phyloP scores from a whole-genome alignment of 2,797 vertebrate genomes.

The Tympanoctomys barrerae region DNA sequence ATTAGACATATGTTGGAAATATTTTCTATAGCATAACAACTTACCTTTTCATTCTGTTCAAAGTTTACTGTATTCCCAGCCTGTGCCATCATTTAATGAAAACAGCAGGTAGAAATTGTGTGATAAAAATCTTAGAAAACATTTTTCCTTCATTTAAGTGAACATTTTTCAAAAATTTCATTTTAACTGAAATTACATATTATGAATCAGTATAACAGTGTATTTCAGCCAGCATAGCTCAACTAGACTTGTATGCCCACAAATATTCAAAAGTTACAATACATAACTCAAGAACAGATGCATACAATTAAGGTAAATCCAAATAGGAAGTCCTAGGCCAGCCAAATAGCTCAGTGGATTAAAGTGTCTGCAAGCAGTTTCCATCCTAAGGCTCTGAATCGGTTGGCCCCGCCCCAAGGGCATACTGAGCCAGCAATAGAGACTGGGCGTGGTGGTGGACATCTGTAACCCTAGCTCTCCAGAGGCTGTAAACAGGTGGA shows the following conservation, averaged over 20 bases:
- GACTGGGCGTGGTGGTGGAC: too few relatives aligned
- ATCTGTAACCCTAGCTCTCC: too few relatives aligned
- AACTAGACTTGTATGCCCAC: not conserved
- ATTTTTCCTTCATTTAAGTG: not conserved
- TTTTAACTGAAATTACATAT: not conserved
- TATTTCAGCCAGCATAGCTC: not conserved
- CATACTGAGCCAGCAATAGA: too few relatives aligned
- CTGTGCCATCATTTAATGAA: not conserved
- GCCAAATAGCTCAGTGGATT: too few relatives aligned
- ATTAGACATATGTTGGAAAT: not conserved
- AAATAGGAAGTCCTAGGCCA: too few relatives aligned
- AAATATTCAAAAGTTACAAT: not conserved
- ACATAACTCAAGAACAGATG: not conserved
- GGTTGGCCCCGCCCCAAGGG: too few relatives aligned
- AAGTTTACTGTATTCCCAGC: not conserved
- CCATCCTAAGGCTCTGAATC: too few relatives aligned
- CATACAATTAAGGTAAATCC: too few relatives aligned
- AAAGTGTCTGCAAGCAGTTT: too few relatives aligned
- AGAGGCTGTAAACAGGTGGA: too few relatives aligned
- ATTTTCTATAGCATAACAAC: not conserved
- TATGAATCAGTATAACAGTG: not conserved
- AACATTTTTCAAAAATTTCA: not conserved
- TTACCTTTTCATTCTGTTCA: not conserved
- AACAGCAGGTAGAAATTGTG: not conserved
- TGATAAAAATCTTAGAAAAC: not conserved